Base-by-base conservation (phyloP, 2,113 vertebrate species). In the Drymodes brunneopygia region DNA sequence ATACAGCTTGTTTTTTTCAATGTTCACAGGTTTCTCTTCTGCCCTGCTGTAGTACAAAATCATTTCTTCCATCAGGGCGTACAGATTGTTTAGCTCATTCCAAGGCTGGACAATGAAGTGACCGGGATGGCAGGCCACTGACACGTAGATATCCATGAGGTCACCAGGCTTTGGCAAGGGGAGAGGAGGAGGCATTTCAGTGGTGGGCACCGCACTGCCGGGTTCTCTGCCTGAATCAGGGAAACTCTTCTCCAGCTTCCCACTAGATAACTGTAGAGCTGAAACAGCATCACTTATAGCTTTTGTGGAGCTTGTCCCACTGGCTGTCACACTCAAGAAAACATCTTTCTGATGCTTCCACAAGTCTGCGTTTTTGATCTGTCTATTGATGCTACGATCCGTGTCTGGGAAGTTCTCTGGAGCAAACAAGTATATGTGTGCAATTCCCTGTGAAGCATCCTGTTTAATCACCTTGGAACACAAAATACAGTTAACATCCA, bases 51-150 rank as follows among this genome's bases (percentile, higher is more conserved):
- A 99, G 90, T 98, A 98, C 8, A 99, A 97, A 60, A 99, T 98
- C 99, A 99, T 99, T 96, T 99, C 99, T 62, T 99, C 99, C 99
- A 99, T 99, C 51, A 99, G 89, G 61, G 99, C 98, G 21, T 98
- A 98, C 91, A 99, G 97, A 58, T 99, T 99, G 92, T 99, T 98
- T 36, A 99, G 97, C 67, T 99, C 98, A 90, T 99, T 98, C 99
- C 99, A 99, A 7, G 98, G 98, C 96, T 99, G 99, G 88, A 99
- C 95, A 92, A 99, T 98, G 92, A 99, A 99, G 97, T 99, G 98
- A 42, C 99, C 99, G 0, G 99, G 99, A 95, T 99, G 99, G 93
- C 98, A 99, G 65, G 98, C 99, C 92, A 99, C 98, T 0, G 99
- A 98, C 78, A 99, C 98, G 9, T 98, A 99, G 53, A 99, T 97